Evolutionary conservation across 2,888 invertebrate genomes (phyloP), one percentile per base, ranked within the genome.

Genomic region (Cheilosia vernalis): DNA sequence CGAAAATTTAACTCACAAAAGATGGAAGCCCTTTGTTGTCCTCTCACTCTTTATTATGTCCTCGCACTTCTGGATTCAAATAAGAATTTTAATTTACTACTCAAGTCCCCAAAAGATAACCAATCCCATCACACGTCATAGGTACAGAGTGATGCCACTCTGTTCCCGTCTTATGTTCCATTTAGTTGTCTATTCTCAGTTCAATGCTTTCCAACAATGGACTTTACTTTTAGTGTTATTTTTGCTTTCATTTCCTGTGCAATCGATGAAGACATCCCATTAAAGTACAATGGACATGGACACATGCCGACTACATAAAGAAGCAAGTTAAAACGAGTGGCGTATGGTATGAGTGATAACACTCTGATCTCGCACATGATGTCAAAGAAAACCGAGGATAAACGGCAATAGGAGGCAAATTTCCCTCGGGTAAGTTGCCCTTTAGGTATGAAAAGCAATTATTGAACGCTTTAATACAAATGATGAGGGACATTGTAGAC

Each of bases 211-310:
- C 56, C 40, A 66, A 74, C 74, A 74, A 74, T 74, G 64, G 47
- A 40, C 17, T 40, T 47, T 64, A 56, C 74, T 74, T 66, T 74
- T 49, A 66, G 74, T 74, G 64, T 47, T 55, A 74, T 74, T 74
- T 74, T 74, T 37, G 56, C 47, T 66, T 74, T 74, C 64, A 74
- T 74, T 74, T 74, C 74, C 74, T 61, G 73, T 73, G 53, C 56
- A 74, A 74, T 74, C 74, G 64, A 66, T 66, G 74, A 66, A 74
- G 64, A 74, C 64, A 49, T 74, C 74, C 37, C 74, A 74, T 74
- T 74, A 64, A 56, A 44, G 21, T 37, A 74, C 37, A 74, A 74
- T 63, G 44, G 74, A 47, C 21, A 73, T 55, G 42, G 13, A 4
- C 37, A 60, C 49, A 30, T 24, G 47, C 6, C 24, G 44, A 47